Base-by-base conservation (phyloP, 2,888 invertebrate genomes). In the Drosophila basisetae region DNA sequence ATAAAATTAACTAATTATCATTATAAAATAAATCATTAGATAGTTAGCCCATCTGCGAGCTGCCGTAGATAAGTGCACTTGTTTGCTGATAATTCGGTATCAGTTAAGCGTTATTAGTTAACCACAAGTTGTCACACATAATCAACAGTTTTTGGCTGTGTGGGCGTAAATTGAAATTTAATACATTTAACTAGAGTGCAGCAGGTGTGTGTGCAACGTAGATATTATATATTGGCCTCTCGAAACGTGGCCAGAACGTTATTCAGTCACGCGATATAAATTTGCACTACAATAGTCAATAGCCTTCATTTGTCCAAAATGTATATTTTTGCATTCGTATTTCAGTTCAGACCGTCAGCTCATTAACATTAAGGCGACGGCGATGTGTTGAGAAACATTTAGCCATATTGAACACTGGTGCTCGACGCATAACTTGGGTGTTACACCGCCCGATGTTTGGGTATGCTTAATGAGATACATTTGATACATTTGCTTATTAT, bases 401-500 rank as follows among this genome's bases (percentile, higher is more conserved):
- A 9, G 22, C 52, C 61, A 70, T 28, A 41, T 41, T 53, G 18
- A 16, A 47, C 16, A 25, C 25, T n/a, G 43, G 31, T 22, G 22
- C 2, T 9, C 18, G 16, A 49, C 1, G n/a, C 39, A 25, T 30
- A 41, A 1, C 35, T 60, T 52, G 35, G 31, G 61, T 52, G 39
- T 18, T 58, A 52, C 28, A 71, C 68, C 58, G 33, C 30, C 60
- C 58, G 68, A 67, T 70, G 68, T 75, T 55, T 68, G 59, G 30
- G n/a, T 37, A 58, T 31, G 18, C 13, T 61, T 35, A 80, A 66
- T 75, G 54, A 58, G 33, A 65, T 60, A 64, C 66, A 28, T 47
- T 25, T 47, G 7, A 16, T 16, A n/a, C 28, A 73, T 59, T 56
- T 67, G 37, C 60, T 87, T 78, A 71, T 60, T 68, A 67, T 73